Base-by-base conservation (phyloP, 2,113 vertebrate species). In the Ptilonorhynchus violaceus region DNA sequence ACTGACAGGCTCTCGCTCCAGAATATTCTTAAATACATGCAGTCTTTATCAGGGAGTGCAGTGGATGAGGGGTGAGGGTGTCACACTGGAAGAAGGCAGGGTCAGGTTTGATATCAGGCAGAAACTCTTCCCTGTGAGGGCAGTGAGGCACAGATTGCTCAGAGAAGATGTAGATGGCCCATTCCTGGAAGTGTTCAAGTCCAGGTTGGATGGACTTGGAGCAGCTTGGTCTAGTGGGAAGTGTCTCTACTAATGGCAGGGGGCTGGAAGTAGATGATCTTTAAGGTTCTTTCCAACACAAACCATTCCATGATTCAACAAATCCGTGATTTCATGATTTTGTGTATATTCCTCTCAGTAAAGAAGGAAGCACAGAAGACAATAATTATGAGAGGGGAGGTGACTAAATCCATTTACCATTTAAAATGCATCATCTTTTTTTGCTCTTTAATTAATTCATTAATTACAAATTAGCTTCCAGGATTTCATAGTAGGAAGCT, bases 381-480 rank as follows among this genome's bases (percentile, higher is more conserved):
- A n/a, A 35, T 53, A 69, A 66, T 73, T 53, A 35, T 10, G 24
- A 73, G n/a, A 63, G 5, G 79, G 24, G 52, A 94, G 78, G 49
- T 90, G 53, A 64, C 78, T 76, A 33, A 62, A 60, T 79, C 44
- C 25, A 47, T 22, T 77, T 58, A 21, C 39, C 3, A 46, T 31
- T 82, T 63, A 55, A 78, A 92, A 89, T 31, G 24, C 52, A 52
- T 85, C 1, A 60, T 82, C 18, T 62, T 74, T 78, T 39, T 89
- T 81, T 78, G 13, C 67, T 82, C n/a, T 93, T 83, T 80, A 92
- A 89, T 90, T 79, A 92, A 91, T 90, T 93, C 22, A 88, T 94
- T 97, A 88, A 93, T 88, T 90, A 93, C 67, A 88, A 86, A 93
- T 88, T 92, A 92, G 55, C 55, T 93, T 50, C 56, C 42, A 63